These are phyloP conservation scores for Zygogramma bicolorata DNA, from an alignment of 2,888 invertebrate species.

Conservation along the genomic window DNA sequence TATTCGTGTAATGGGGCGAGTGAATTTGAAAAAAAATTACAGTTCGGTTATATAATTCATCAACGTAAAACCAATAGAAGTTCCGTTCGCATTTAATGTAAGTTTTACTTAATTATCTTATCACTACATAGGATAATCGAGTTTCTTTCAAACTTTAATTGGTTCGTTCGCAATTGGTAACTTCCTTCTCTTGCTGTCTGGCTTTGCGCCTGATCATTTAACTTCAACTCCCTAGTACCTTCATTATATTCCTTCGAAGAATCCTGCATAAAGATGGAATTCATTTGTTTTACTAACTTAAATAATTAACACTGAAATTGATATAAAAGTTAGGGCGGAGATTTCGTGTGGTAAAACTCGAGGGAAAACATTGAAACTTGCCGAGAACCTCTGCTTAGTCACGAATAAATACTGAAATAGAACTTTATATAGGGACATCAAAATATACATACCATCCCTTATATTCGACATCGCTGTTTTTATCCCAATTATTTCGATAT, in stretches of 20 bases:
- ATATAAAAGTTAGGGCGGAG: conserved; percentile 34
- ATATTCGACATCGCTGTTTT: no score
- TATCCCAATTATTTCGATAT: no score
- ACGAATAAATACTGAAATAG: no score
- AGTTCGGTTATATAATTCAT: background rate
- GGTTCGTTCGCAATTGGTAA: conserved; percentile 64
- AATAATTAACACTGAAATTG: conserved; percentile 43
- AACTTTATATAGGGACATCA: no score
- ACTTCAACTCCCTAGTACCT: conserved; percentile 43
- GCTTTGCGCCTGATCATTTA: conserved; percentile 40
- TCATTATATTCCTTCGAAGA: conserved; percentile 40
- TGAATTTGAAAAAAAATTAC: background rate
- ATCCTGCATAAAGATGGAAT: conserved; percentile 37
- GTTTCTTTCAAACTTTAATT: conserved; percentile 65
- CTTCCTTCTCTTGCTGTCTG: conserved; percentile 47
- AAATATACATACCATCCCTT: no score
- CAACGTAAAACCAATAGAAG: conserved; percentile 19
- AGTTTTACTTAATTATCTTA: conserved; percentile 61
- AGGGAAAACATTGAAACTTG: background rate
- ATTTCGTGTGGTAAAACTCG: background rate
- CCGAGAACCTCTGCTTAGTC: no score
- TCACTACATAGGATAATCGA: conserved; percentile 63
- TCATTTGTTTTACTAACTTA: conserved; percentile 17
- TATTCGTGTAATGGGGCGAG: no score
- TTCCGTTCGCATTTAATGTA: conserved; percentile 35